Base-by-base conservation (phyloP, 2,797 vertebrate species). In the Gephyroberyx darwinii region DNA sequence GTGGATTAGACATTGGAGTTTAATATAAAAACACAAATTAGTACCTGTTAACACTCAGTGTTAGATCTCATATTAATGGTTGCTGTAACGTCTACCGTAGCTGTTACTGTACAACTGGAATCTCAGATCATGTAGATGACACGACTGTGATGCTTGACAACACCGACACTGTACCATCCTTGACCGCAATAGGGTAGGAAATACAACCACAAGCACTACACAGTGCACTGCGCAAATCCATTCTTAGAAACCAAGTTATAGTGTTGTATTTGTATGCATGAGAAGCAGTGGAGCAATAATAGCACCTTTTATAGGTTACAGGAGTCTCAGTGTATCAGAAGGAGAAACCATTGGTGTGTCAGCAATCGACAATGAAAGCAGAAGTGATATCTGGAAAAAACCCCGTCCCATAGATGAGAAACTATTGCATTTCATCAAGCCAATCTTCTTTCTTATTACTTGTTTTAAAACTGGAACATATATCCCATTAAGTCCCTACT, bases 211-310 rank as follows among this genome's bases (percentile, higher is more conserved):
- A 85, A 26, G 26, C 84, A 83, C 52, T 68, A 81, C 74, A 74
- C 67, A 65, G 78, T 69, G 77, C 84, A 78, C 78, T 59, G 78
- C 74, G 37, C 86, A 79, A 74, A 72, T 69, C 81, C 72, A 85
- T 81, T 74, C 69, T 75, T 78, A 75, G 78, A 80, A 64, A 83
- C 80, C 1, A 71, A 54, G 57, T 75, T 83, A 58, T 80, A 64
- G 74, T 84, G 73, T 85, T 65, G 75, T 90, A 70, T 61, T 77
- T 69, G 82, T 85, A 86, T 90, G 89, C 90, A 90, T 88, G 89
- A 89, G 75, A 87, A 83, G 81, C 82, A 84, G 83, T 71, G 74
- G 76, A 92, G 92, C 90, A 93, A 93, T 93, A 94, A 92, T 78
- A 53, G 82, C 79, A 84, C 74, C 53, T 72, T 75, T 69, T 77